Conservation (phyloP, 2,888 invertebrate species). For the Melikaiella ostensackeni region DNA sequence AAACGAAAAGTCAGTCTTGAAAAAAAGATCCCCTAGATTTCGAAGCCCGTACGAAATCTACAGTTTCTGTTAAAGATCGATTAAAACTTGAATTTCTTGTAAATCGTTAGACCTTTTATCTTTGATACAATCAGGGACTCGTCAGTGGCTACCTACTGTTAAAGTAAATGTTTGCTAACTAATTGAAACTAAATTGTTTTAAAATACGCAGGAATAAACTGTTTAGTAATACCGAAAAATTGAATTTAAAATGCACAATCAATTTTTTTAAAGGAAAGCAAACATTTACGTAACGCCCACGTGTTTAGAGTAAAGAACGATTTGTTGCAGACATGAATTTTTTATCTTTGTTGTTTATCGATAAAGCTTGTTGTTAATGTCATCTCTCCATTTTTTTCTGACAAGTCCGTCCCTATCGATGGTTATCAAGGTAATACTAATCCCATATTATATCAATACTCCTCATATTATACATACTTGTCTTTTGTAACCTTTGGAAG, state of each 20-base stretch:
- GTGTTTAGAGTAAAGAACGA: constrained; percentile 39
- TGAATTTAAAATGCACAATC: constrained; percentile 10
- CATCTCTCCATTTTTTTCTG: constrained; percentile 78
- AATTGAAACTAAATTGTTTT: background rate
- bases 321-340: constrained; percentile 65
- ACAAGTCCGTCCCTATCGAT: constrained; percentile 79
- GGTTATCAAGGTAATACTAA: constrained; percentile 78
- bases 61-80: background rate
- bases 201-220: background rate
- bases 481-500: constrained; percentile 69
- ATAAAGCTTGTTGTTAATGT: constrained; percentile 77
- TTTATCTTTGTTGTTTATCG: constrained; percentile 74
- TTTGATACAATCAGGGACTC: constrained; percentile 23
- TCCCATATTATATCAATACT: constrained; percentile 78
- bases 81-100: constrained; percentile 9
- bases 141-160: constrained; percentile 34
- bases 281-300: constrained; percentile 61
- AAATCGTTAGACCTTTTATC: constrained; percentile 14
- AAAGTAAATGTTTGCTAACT: constrained; percentile 69
- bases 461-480: constrained; percentile 73
- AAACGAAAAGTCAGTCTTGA: background rate
- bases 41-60: background rate
- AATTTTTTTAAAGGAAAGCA: constrained; percentile 51
- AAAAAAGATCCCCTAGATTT: background rate
- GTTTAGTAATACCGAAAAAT: constrained; percentile 2